Evolutionary conservation across 2,797 vertebrate genomes (phyloP), one percentile per base, ranked within the genome.

Genomic region (Zenarchopterus dispar): DNA sequence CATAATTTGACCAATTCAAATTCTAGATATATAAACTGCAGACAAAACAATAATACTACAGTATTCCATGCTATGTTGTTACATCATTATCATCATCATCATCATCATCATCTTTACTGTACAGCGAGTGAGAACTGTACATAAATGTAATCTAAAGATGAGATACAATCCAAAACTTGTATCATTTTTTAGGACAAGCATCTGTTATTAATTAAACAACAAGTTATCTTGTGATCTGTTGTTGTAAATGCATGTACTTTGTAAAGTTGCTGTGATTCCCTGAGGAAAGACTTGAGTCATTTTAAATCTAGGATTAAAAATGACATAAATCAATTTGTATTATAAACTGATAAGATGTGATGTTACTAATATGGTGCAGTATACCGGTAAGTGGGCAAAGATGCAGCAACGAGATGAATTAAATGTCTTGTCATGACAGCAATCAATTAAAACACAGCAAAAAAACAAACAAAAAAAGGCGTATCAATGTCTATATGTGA

Each of bases 361-460:
- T 46, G 24, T 26, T 26, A 49, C 5, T 17, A 3, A 3, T 24
- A 28, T 57, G n/a, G 64, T 26, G 36, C 36, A 41, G 28, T 28
- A n/a, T 8, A 17, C n/a, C n/a, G n/a, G n/a, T n/a, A 0, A 6
- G 9, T 55, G 10, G 36, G 47, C 57, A 42, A 8, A 42, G 36
- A 52, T 4, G 4, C 5, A 26, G 16, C 23, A 39, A 28, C 0
- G 19, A 42, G 42, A 22, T 39, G 22, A 44, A 64, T 50, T 45
- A 57, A 73, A 62, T 45, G 56, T 69, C 48, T n/a, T 52, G 41
- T 64, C 64, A 50, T n/a, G 51, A 58, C 45, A 41, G 49, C 81
- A 84, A 88, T 84, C 73, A 82, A 84, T 84, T 56, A 84, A 88
- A n/a, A 85, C 61, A 76, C 24, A 18, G 17, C 39, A n/a, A 59